Percentiles rank a stretch among this genome's conserved stretches.
phyloP scores from a whole-genome alignment of 2,797 vertebrate genomes.

The Lepilemur septentrionalis region DNA sequence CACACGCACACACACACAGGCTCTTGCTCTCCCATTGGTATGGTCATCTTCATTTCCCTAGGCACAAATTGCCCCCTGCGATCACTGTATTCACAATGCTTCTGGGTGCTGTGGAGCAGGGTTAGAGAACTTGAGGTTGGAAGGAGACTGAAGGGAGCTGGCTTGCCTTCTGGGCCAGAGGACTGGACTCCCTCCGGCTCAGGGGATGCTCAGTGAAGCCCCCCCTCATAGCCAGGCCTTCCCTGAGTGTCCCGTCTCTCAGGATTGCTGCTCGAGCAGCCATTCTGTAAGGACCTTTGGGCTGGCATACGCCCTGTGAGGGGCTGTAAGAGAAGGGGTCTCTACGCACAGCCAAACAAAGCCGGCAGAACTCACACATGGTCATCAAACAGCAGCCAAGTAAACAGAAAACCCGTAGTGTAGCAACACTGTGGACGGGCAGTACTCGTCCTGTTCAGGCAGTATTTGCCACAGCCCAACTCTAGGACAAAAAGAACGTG shows the following conservation, averaged over 20 bases:
- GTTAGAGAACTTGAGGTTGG: background rate
- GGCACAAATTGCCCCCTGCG: background rate
- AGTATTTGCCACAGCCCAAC: background rate
- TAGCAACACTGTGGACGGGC: background rate
- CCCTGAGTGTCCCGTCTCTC: background rate
- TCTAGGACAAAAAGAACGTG: background rate
- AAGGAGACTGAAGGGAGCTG: background rate
- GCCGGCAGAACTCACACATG: background rate
- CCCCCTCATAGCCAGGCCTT: background rate
- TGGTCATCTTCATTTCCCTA: background rate
- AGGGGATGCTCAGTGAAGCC: background rate
- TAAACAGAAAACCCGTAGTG: accelerated
- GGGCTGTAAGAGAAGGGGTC: accelerated
- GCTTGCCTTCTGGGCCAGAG: background rate
- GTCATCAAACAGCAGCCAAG: background rate
- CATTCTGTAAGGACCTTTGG: background rate
- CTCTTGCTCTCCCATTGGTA: background rate
- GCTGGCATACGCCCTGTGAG: background rate
- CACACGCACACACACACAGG: no score
- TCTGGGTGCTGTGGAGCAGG: background rate
- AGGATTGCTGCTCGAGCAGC: background rate
- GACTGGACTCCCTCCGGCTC: background rate
- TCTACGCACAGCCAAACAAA: background rate
- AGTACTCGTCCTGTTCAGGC: background rate
- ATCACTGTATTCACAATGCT: accelerated